Conservation (phyloP, 2,797 vertebrate species). For the Etheostoma perlongum region DNA sequence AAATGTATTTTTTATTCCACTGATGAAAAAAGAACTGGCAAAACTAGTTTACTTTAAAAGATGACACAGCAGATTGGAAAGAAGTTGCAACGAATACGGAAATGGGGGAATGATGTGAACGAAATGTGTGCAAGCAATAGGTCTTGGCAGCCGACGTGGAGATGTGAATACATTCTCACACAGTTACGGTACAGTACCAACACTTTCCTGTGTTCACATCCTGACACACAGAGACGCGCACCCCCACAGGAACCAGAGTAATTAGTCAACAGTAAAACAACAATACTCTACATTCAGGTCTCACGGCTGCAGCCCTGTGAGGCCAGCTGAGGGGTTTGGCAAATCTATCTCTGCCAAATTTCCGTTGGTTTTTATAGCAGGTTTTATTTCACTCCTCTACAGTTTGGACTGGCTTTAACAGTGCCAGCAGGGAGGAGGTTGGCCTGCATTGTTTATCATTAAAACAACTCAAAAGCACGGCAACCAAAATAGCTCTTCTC, state of each 20-base stretch:
- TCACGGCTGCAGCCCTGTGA: conserved; percentile 61
- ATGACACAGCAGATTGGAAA: neutral
- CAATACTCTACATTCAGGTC: conserved; percentile 69
- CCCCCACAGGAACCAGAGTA: conserved; percentile 57
- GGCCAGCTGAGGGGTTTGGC: conserved; percentile 60
- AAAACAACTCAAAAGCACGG: conserved; percentile 54
- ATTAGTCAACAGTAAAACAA: conserved; percentile 73
- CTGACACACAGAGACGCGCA: conserved; percentile 35
- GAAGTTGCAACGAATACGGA: neutral
- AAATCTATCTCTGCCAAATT: conserved; percentile 63
- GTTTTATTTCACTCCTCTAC: conserved; percentile 67
- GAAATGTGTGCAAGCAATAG: conserved; percentile 1
- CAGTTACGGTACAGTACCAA: neutral
- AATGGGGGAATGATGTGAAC: neutral
- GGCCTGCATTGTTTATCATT: conserved; percentile 59
- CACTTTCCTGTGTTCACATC: conserved; percentile 28
- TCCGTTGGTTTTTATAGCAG: conserved; percentile 63
- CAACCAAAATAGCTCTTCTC: conserved; percentile 34
- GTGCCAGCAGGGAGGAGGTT: conserved; percentile 66
- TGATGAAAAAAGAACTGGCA: neutral
- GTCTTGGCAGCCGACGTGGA: neutral
- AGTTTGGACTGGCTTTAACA: conserved; percentile 45
- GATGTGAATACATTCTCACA: conserved; percentile 11
- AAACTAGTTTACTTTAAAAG: neutral
- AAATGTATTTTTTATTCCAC: neutral